These are phyloP conservation scores for Sebastes itinus DNA, from an alignment of 2,797 vertebrate species.

Conservation along the genomic window DNA sequence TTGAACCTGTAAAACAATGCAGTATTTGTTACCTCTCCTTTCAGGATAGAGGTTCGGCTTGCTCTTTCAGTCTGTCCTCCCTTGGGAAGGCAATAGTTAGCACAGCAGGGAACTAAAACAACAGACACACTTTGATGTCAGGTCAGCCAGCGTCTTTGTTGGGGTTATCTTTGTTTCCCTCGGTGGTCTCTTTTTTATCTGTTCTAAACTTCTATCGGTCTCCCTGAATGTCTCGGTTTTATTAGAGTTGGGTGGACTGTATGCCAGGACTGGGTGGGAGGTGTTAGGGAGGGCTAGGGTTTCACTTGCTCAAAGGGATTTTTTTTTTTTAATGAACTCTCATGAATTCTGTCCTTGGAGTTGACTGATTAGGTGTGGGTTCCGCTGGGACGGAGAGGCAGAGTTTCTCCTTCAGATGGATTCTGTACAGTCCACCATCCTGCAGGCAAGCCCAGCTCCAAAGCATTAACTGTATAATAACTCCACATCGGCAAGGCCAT, in stretches of 20 bases:
- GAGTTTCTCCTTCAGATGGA: conserved; percentile 38
- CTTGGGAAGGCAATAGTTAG: conserved; percentile 31
- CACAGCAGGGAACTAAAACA: conserved; percentile 44
- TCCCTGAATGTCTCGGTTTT: conserved; percentile 29
- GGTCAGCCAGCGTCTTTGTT: conserved; percentile 52
- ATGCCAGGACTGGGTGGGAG: background rate
- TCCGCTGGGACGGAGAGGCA: conserved; percentile 13
- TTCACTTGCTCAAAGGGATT: conserved; percentile 34
- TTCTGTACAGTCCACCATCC: conserved; percentile 20
- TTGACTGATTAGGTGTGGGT: conserved; percentile 35
- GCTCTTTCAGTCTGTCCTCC: conserved; percentile 44
- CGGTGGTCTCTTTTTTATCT: conserved; percentile 27
- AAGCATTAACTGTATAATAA: conserved; percentile 40
- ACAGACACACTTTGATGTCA: conserved; percentile 65
- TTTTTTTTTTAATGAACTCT: conserved; percentile 42
- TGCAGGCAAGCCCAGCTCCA: conserved; percentile 2
- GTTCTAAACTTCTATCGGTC: conserved; percentile 37
- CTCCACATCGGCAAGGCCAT: conserved; percentile 11
- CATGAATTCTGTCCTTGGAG: conserved; percentile 58
- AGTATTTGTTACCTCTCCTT: background rate
- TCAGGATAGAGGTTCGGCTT: conserved; percentile 6
- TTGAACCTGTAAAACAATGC: conserved; percentile 11
- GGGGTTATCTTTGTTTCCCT: conserved; percentile 48
- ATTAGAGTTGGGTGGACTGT: background rate
- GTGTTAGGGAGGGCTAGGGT: background rate